Conservation (phyloP, 2,113 vertebrate genomes). For the Elachura formosa region DNA sequence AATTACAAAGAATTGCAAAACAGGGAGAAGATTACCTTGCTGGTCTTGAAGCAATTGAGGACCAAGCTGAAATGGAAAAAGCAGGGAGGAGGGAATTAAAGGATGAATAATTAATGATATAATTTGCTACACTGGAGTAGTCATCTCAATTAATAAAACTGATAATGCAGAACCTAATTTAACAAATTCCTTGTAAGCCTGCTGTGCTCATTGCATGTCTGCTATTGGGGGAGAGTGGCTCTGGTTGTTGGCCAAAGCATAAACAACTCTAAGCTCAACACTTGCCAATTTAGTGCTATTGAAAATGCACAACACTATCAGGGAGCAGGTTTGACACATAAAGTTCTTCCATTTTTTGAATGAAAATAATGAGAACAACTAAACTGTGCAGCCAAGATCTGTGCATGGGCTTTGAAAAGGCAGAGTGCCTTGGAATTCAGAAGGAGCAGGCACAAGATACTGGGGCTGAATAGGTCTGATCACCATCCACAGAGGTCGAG, state of each 20-base stretch:
- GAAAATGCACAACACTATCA: accelerated
- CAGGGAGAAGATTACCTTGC: not conserved
- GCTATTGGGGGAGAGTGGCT: not conserved
- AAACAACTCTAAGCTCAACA: not conserved
- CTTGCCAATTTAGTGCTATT: not conserved
- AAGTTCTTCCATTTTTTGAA: not conserved
- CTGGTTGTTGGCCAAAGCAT: not conserved
- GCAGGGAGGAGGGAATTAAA: not conserved
- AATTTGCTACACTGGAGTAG: not conserved
- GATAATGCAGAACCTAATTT: not conserved
- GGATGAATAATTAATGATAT: not conserved
- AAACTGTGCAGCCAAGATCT: not conserved
- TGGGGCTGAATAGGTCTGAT: not conserved
- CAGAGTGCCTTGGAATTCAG: not conserved
- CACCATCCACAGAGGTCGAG: not conserved
- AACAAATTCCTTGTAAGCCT: not conserved
- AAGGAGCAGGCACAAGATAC: not conserved
- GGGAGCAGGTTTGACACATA: not conserved
- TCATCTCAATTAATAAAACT: not conserved
- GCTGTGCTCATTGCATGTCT: not conserved
- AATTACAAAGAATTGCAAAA: not conserved
- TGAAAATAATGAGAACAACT: not conserved
- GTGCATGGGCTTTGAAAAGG: not conserved
- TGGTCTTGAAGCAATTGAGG: not conserved
- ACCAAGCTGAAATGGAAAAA: not conserved